A percentile compares a stretch with the other conserved stretches of the same genome.
These are phyloP conservation scores for Pseudomugil tenellus DNA, from an alignment of 2,797 vertebrate genomes.

Conservation along the genomic window DNA sequence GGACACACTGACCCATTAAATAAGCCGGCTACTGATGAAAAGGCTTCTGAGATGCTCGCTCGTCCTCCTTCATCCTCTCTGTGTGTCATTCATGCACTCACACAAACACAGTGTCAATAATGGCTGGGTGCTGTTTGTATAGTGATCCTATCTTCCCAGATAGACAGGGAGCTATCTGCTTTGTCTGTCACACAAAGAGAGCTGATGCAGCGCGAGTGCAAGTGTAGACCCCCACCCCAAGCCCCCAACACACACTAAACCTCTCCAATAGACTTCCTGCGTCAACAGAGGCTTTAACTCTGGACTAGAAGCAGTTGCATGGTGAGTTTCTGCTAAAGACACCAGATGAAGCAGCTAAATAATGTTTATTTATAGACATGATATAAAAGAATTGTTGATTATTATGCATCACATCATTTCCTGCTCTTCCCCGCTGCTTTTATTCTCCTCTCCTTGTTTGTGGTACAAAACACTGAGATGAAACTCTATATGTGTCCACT, in stretches of 20 bases:
- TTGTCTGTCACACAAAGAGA: conserved; percentile 70
- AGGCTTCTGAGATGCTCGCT: conserved; percentile 17
- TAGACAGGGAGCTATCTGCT: conserved; percentile 60
- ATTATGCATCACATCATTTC: conserved; percentile 38
- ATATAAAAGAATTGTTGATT: conserved; percentile 41
- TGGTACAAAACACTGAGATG: conserved; percentile 36
- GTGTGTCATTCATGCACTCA: conserved; percentile 40
- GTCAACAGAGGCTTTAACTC: conserved; percentile 71
- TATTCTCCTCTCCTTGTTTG: conserved; percentile 35
- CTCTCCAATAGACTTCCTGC: conserved; percentile 67
- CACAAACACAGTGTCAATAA: conserved; percentile 60
- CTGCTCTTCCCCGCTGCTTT: conserved; percentile 28
- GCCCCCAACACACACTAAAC: background rate
- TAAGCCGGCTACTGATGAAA: background rate
- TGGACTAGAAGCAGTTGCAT: conserved; percentile 4
- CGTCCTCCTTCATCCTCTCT: conserved; percentile 19
- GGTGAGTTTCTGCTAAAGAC: conserved; percentile 26
- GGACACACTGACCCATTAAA: too few species aligned
- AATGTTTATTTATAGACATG: conserved; percentile 12
- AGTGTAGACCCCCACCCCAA: conserved; percentile 33
- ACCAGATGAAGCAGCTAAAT: conserved; percentile 22
- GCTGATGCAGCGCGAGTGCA: conserved; percentile 45
- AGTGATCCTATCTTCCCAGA: conserved; percentile 68
- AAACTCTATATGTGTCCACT: conserved; percentile 4
- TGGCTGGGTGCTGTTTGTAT: conserved; percentile 62